A percentile compares a stretch with the other conserved stretches of the same genome.
phyloP scores from a whole-genome alignment of 2,797 vertebrate species.

The Botia kubotai region DNA sequence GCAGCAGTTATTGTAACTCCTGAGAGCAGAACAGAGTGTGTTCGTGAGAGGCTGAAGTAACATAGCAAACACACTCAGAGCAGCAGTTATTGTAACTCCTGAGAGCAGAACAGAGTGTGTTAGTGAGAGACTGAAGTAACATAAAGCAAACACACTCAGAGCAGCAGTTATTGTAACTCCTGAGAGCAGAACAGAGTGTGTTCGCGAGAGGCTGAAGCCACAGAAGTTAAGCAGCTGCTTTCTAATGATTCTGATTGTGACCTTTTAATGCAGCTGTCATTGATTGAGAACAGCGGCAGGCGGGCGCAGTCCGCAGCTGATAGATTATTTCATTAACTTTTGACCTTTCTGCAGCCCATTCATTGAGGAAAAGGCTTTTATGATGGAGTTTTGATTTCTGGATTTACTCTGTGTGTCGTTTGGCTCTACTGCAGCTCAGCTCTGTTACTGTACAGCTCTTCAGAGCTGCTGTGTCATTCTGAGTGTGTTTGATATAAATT shows the following conservation, averaged over 20 bases:
- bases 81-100: neutral
- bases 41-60: constrained; percentile 54
- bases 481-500: too few species aligned
- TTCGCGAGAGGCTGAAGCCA: neutral
- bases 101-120: neutral
- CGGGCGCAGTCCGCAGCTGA: constrained; percentile 95
- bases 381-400: constrained; percentile 86
- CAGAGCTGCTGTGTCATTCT: neutral
- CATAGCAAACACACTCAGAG: constrained; percentile 61
- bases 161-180: neutral
- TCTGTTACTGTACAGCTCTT: constrained; percentile 15
- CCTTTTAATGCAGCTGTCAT: constrained; percentile 97
- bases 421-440: neutral
- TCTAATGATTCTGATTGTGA: constrained; percentile 94
- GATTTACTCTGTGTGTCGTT: constrained; percentile 74
- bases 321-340: constrained; percentile 99
- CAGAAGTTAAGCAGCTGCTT: constrained; percentile 86
- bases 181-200: neutral
- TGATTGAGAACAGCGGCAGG: constrained; percentile 89
- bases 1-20: neutral
- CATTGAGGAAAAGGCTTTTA: constrained; percentile 90
- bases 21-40: neutral
- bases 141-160: constrained; percentile 59
- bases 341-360: constrained; percentile 98
- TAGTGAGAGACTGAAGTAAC: constrained; percentile 59